Percentiles rank a stretch among this genome's conserved stretches.
phyloP scores from a whole-genome alignment of 2,113 vertebrate genomes.

The Peromyscus leucopus region DNA sequence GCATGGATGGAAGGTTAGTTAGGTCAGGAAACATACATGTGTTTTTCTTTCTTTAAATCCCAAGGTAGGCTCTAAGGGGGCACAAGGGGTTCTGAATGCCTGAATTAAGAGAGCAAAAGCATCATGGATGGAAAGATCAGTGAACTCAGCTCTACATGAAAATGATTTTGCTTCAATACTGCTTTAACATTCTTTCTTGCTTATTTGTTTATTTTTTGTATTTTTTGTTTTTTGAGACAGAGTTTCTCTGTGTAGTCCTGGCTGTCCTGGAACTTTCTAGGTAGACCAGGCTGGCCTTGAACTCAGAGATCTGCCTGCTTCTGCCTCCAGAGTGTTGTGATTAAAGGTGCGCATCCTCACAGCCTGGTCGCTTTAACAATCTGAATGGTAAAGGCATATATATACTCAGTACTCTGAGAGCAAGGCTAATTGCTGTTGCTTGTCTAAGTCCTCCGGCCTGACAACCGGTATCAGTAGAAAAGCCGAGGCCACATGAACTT shows the following conservation, averaged over 20 bases:
- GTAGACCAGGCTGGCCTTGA: background rate
- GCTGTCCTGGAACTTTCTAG: background rate
- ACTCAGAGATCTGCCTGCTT: background rate
- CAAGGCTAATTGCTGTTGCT: background rate
- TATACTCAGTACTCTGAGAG: background rate
- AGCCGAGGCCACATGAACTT: background rate
- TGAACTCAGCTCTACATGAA: background rate
- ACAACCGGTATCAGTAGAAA: background rate
- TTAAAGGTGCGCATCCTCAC: background rate
- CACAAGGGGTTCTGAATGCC: background rate
- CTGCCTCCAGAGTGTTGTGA: background rate
- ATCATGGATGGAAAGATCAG: background rate
- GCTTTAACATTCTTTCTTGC: constrained; percentile 16
- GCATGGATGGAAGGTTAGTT: background rate
- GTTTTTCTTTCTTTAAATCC: constrained; percentile 53
- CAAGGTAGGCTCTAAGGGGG: background rate
- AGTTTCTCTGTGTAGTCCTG: background rate
- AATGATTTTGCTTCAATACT: constrained; percentile 3
- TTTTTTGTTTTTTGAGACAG: background rate
- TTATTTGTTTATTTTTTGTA: background rate
- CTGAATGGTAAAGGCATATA: background rate
- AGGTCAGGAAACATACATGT: background rate
- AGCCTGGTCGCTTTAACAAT: constrained; percentile 16
- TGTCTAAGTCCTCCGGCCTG: background rate
- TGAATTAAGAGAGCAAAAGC: background rate